phyloP scores from a whole-genome alignment of 37 sponge, comb jelly and placozoan genomes.

The Axinella damicornis region DNA sequence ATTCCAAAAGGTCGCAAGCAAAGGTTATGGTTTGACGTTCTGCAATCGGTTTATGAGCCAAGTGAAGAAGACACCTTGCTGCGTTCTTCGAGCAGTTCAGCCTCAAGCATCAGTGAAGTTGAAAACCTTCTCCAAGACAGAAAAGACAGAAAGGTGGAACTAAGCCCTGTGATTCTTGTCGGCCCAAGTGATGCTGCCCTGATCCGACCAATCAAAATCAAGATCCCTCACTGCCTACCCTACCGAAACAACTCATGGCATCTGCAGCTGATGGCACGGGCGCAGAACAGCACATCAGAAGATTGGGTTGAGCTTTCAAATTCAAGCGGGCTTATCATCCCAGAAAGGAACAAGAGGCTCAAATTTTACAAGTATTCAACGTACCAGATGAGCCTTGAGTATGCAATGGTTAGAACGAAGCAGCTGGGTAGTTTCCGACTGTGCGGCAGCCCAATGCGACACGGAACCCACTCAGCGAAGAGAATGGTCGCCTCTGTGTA shows the following conservation, averaged over 20 bases:
- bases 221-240: constrained; percentile 73
- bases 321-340: constrained; percentile 7
- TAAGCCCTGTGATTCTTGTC: constrained; percentile 40
- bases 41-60: constrained; percentile 42
- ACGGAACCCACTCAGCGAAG: constrained; percentile 40
- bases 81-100: no score
- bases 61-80: neutral
- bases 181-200: constrained; percentile 54
- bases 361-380: constrained; percentile 26
- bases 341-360: neutral
- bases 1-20: constrained; percentile 53
- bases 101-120: constrained; percentile 5
- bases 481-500: constrained; percentile 60
- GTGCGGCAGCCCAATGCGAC: constrained; percentile 42
- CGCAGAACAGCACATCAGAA: constrained; percentile 14
- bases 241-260: constrained; percentile 47
- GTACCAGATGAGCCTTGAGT: constrained; percentile 45
- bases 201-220: constrained; percentile 48
- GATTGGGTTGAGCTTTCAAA: constrained; percentile 49
- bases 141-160: constrained; percentile 31
- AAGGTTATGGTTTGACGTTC: constrained; percentile 76
- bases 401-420: constrained; percentile 8
- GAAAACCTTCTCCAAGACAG: constrained; percentile 10
- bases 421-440: constrained; percentile 48
- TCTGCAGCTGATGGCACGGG: constrained; percentile 38